Evolutionary conservation across 2,113 vertebrate species (phyloP).

Genomic region (Coptodon bakossiorum): DNA sequence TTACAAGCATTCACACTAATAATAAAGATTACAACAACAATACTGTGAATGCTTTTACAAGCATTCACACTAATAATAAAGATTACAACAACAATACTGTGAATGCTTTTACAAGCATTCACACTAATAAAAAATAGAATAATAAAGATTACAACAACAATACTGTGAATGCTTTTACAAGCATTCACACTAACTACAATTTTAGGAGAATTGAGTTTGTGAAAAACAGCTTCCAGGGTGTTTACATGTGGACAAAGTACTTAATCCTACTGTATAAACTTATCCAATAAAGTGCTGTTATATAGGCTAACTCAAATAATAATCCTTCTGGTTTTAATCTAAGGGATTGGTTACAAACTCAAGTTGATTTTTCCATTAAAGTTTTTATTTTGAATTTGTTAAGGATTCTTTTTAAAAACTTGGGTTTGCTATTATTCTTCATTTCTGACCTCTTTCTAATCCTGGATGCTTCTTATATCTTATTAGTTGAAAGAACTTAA

Average conservation of each 20-base stretch:
- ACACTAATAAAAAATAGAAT: no score
- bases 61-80: no score
- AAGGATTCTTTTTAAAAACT: background rate
- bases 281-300: background rate
- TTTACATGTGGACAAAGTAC: background rate
- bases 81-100: no score
- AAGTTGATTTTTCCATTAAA: background rate
- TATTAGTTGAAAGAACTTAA: background rate
- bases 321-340: background rate
- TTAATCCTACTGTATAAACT: background rate
- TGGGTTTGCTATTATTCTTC: background rate
- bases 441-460: background rate
- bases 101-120: no score
- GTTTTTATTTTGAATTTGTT: background rate
- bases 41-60: no score
- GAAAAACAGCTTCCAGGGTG: background rate
- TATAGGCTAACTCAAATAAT: background rate
- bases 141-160: no score
- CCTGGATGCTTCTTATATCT: background rate
- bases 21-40: no score
- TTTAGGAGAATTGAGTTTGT: background rate
- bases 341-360: background rate
- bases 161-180: no score
- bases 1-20: no score
- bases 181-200: no score